Evolutionary conservation across 2,888 invertebrate species (phyloP).

Genomic region (Volucella zonaria): DNA sequence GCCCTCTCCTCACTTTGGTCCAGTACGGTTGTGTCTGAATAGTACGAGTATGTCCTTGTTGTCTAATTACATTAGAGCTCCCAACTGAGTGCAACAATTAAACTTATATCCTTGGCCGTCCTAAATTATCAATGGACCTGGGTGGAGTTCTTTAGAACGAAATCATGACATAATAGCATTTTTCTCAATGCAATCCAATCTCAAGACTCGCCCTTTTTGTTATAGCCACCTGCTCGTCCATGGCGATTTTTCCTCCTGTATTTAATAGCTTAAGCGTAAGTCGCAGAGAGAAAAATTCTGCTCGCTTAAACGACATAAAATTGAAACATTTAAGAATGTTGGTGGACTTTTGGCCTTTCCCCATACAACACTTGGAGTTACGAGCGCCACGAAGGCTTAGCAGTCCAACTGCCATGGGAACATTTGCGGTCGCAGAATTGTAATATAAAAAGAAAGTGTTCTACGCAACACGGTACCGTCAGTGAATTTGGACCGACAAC

Average conservation of each 20-base stretch:
- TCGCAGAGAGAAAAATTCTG: slow-evolving; percentile 22
- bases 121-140: background rate
- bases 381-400: slow-evolving; percentile 1
- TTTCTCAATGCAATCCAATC: slow-evolving; percentile 46
- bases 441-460: slow-evolving; percentile 40
- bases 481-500: background rate
- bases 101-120: slow-evolving; percentile 3
- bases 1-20: background rate
- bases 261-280: slow-evolving; percentile 61
- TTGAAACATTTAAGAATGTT: slow-evolving; percentile 62
- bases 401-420: slow-evolving; percentile 18
- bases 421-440: slow-evolving; percentile 45
- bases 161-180: slow-evolving; percentile 68
- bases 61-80: slow-evolving; percentile 72
- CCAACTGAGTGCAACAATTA: slow-evolving; percentile 69
- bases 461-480: slow-evolving; percentile 1
- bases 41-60: slow-evolving; percentile 63
- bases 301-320: slow-evolving; percentile 59
- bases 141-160: slow-evolving; percentile 49
- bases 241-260: slow-evolving; percentile 36
- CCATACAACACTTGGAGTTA: slow-evolving; percentile 10
- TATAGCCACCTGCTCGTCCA: slow-evolving; percentile 12
- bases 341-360: slow-evolving; percentile 44
- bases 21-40: slow-evolving; percentile 33
- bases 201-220: slow-evolving; percentile 59